Evolutionary conservation across 2,888 invertebrate genomes (phyloP), one percentile per base, ranked within the genome.

Genomic region (Xestia xanthographa): DNA sequence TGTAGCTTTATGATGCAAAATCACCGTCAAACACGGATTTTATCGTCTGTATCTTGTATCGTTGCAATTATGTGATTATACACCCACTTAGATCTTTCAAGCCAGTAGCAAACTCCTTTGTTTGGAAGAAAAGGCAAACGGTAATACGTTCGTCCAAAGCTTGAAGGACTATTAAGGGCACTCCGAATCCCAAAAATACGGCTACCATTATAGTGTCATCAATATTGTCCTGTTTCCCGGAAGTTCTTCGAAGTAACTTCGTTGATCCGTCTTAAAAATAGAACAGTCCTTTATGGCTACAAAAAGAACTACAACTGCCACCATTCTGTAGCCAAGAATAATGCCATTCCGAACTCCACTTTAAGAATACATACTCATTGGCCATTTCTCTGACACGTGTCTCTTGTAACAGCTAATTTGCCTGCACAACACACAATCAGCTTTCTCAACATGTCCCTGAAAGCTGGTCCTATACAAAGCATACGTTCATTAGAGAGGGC

Each of bases 401-500:
- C 3, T 29, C 5, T 56, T n/a, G 14, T n/a, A 56, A 17, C 68
- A 75, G 56, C 29, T 72, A 80, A 83, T 84, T 84, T 84, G 84
- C 56, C 58, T 58, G 38, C 62, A 62, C 41, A 69, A 72, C 53
- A 71, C 43, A 63, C 60, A 69, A 63, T 58, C 65, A 79, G 75
- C 86, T 85, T 81, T 79, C 86, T 66, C 77, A 81, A 85, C 65
- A 70, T 79, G 77, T 79, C 87, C 87, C 77, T 87, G 86, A 83
- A 80, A 79, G 60, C 58, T 69, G 60, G 58, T 62, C 75, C 66
- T 50, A 72, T 69, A 76, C 80, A 75, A 80, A 72, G 65, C 75
- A 66, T 75, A 66, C 77, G 74, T 82, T 86, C 77, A 81, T 82
- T 87, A 83, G 84, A 82, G 81, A 81, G 84, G 87, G 70, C 86